phyloP scores from a whole-genome alignment of 2,888 invertebrate species.

The Tineola bisselliella region DNA sequence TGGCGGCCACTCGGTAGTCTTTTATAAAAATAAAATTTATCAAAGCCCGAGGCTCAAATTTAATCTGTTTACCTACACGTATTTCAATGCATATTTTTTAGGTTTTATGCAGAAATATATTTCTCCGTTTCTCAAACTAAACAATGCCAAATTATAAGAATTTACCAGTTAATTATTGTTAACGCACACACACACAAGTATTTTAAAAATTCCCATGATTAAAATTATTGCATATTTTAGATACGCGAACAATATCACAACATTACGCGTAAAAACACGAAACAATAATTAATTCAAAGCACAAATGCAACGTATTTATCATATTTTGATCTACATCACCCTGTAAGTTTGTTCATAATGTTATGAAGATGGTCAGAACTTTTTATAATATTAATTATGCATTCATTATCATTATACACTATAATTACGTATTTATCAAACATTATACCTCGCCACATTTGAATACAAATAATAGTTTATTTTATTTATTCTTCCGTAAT shows the following conservation, averaged over 20 bases:
- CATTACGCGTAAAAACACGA: neutral
- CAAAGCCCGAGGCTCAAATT: too few species aligned
- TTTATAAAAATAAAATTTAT: too few species aligned
- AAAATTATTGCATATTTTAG: neutral
- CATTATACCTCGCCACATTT: slow-evolving; percentile 13
- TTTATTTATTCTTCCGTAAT: slow-evolving; percentile 54
- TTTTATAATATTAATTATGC: slow-evolving; percentile 27
- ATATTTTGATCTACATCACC: slow-evolving; percentile 7
- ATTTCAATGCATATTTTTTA: too few species aligned
- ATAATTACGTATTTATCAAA: slow-evolving; percentile 31
- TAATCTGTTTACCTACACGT: neutral
- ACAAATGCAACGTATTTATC: neutral
- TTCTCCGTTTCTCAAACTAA: neutral
- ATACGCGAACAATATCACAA: neutral
- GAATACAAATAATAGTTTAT: slow-evolving; percentile 10
- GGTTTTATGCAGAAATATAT: too few species aligned
- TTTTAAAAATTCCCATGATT: neutral
- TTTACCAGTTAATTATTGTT: neutral
- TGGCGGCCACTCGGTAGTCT: too few species aligned
- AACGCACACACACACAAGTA: neutral
- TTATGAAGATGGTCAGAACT: slow-evolving; percentile 15
- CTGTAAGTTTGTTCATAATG: slow-evolving; percentile 14
- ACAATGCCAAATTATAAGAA: neutral
- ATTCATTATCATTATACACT: slow-evolving; percentile 36
- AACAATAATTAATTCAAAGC: neutral